Evolutionary conservation across 2,888 invertebrate genomes (phyloP), one percentile per base, ranked within the genome.

Genomic region (Endotricha flammealis): DNA sequence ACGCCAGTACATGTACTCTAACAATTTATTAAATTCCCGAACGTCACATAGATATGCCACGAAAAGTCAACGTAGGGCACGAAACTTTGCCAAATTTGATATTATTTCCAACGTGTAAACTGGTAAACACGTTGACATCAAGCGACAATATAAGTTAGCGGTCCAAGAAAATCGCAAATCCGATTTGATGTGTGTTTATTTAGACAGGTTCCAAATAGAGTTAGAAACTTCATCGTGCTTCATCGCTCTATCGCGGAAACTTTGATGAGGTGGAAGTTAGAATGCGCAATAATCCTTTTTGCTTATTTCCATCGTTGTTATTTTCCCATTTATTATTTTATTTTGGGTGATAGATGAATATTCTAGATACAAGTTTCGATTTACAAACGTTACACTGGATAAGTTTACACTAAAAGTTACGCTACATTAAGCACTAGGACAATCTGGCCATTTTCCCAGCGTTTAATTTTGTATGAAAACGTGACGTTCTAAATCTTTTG

Each of bases 221-320:
- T 47, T 44, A 32, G 32, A 30, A 46, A 46, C 45, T 44, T 38
- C 22, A 34, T 33, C 40, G n/a, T n/a, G 17, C 34, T 31, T 37
- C 31, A 38, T 29, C 29, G 44, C 24, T 39, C 31, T 28, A 33
- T 10, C 33, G 42, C 37, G 37, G 39, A 46, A 56, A 56, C 52
- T 56, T 53, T 50, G 52, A 53, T 52, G 47, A 49, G 46, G 41
- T 43, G 44, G 45, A 47, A 53, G 49, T 56, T 53, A 24, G 40
- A 32, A 45, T 38, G 42, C 38, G 32, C 28, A 42, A 36, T 51
- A 50, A 55, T 53, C 53, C 50, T 40, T 45, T 49, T 51, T 42
- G 38, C 38, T 24, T 31, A 40, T 42, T 42, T 45, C 39, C 46
- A 39, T 41, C 29, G 39, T 43, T 37, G 37, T 41, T 37, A 42